A percentile compares a stretch with the other conserved stretches of the same genome.
phyloP scores from a whole-genome alignment of 2,888 invertebrate species.

The Leucoptera coffeella region DNA sequence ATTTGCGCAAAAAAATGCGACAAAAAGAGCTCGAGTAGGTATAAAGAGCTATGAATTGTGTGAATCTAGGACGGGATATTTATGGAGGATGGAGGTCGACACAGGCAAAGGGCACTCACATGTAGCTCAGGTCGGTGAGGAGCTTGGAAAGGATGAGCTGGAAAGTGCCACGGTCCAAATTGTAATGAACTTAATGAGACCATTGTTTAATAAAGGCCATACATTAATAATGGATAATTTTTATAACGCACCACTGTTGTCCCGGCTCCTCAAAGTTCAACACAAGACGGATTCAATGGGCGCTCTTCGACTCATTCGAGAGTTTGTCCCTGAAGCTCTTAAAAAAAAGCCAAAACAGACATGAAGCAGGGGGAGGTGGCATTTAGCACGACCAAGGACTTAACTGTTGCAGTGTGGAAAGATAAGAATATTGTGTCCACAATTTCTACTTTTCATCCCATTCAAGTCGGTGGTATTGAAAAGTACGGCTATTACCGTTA shows the following conservation, averaged over 20 bases:
- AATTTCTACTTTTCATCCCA: slow-evolving; percentile 6
- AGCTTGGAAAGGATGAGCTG: slow-evolving; percentile 3
- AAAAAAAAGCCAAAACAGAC: slow-evolving; percentile 6
- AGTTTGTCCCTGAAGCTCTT: slow-evolving; percentile 9
- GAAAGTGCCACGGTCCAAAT: slow-evolving; percentile 9
- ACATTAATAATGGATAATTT: slow-evolving; percentile 11
- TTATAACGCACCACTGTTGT: slow-evolving; percentile 10
- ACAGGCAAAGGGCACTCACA: slow-evolving; percentile 5
- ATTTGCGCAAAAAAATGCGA: slow-evolving; percentile 9
- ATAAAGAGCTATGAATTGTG: slow-evolving; percentile 10
- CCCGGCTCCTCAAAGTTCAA: slow-evolving; percentile 9
- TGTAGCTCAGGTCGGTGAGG: not conserved
- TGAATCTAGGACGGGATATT: slow-evolving; percentile 10
- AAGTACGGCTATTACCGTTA: slow-evolving; percentile 3
- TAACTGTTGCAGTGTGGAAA: slow-evolving; percentile 8
- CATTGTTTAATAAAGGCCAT: slow-evolving; percentile 8
- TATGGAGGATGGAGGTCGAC: slow-evolving; percentile 9
- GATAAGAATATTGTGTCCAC: slow-evolving; percentile 7
- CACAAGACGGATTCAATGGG: slow-evolving; percentile 6
- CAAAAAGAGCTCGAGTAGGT: slow-evolving; percentile 9
- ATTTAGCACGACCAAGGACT: slow-evolving; percentile 7
- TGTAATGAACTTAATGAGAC: slow-evolving; percentile 7
- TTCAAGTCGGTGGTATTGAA: slow-evolving; percentile 6
- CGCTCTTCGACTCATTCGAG: slow-evolving; percentile 7
- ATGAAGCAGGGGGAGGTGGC: slow-evolving; percentile 5